phyloP scores from a whole-genome alignment of 2,888 invertebrate genomes.

The Clostera curtula region DNA sequence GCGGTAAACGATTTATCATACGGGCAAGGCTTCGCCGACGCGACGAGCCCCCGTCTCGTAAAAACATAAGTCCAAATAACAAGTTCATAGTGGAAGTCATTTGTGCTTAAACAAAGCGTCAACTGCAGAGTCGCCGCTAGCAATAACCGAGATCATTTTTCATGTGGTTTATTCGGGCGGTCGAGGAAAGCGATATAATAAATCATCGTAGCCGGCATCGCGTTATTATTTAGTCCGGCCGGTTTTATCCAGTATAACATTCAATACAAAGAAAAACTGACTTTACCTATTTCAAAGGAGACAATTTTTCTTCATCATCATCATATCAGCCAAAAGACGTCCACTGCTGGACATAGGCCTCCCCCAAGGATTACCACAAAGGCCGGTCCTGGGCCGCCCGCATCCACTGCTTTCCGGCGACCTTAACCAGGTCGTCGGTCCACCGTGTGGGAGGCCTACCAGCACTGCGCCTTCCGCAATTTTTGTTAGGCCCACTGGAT shows the following conservation, averaged over 20 bases:
- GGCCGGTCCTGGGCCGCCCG: no score
- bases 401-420: no score
- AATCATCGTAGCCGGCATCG: conserved; percentile 72
- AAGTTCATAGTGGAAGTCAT: conserved; percentile 68
- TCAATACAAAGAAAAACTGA: no score
- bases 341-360: no score
- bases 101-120: conserved; percentile 74
- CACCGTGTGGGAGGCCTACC: no score
- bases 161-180: conserved; percentile 72
- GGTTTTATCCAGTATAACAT: conserved; percentile 58
- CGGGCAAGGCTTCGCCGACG: conserved; percentile 22
- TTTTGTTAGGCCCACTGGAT: no score
- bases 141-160: conserved; percentile 73
- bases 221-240: conserved; percentile 68
- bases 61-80: conserved; percentile 60
- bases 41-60: conserved; percentile 33
- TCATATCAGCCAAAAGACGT: no score
- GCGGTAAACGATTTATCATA: conserved; percentile 50
- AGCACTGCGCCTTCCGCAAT: no score
- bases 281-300: no score
- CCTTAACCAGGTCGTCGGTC: no score
- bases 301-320: no score
- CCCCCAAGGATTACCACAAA: no score
- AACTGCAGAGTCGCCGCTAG: conserved; percentile 68
- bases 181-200: conserved; percentile 71